A percentile compares a stretch with the other conserved stretches of the same genome.
Conservation (phyloP, 1,140 invertebrate genomes). For the Drosophila bocki region DNA sequence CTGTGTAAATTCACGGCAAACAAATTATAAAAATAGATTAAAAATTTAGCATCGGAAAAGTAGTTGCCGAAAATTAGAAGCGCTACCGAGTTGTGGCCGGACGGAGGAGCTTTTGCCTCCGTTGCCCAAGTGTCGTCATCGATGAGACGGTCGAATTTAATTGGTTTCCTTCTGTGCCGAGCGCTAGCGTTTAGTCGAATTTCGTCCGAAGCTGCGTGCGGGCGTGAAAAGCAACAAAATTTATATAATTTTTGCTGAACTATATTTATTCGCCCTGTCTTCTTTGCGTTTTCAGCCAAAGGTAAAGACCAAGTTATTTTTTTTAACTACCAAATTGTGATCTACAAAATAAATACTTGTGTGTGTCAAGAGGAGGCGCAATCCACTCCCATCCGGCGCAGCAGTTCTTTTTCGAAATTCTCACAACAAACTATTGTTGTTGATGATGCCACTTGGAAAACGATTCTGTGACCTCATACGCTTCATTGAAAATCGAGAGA, state of each 20-base stretch:
- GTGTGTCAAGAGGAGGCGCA: too few relatives aligned
- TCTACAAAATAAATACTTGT: background rate
- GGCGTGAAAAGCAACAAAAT: constrained; percentile 41
- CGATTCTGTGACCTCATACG: constrained; percentile 67
- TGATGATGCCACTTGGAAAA: constrained; percentile 51
- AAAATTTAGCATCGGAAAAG: constrained; percentile 52
- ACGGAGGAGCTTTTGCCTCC: constrained; percentile 31
- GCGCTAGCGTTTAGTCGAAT: constrained; percentile 61
- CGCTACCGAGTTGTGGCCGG: constrained; percentile 12
- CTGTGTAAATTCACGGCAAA: constrained; percentile 41
- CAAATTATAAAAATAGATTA: constrained; percentile 75
- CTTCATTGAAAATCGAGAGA: constrained; percentile 40
- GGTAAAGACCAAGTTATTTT: background rate
- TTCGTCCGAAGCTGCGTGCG: constrained; percentile 70
- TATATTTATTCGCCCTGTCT: background rate
- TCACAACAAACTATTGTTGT: constrained; percentile 37
- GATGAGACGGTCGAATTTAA: constrained; percentile 66
- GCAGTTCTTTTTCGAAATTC: constrained; percentile 6
- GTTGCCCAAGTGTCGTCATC: constrained; percentile 70
- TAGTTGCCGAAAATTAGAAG: constrained; percentile 74
- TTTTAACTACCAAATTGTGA: background rate
- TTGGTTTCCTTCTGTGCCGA: constrained; percentile 60
- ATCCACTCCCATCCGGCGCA: background rate
- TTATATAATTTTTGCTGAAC: constrained; percentile 16
- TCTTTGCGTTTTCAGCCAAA: background rate